These are phyloP conservation scores for Hylaea fasciaria DNA, from an alignment of 2,888 invertebrate genomes.

Conservation along the genomic window DNA sequence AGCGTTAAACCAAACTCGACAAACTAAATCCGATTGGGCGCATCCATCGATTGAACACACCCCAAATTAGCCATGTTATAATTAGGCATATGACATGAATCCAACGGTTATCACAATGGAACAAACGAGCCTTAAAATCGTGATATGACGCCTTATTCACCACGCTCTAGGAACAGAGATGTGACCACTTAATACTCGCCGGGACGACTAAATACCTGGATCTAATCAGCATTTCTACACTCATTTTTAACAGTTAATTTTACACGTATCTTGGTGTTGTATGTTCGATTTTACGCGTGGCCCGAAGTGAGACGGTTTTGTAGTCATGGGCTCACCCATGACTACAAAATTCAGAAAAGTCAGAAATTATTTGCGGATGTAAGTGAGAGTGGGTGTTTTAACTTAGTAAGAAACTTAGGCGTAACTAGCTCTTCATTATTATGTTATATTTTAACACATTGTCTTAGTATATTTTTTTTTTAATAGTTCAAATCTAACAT, in stretches of 20 bases:
- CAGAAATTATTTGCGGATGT: conserved; percentile 2
- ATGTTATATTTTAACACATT: too few species aligned
- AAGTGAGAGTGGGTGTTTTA: not conserved
- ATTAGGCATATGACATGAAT: conserved; percentile 83
- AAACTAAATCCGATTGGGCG: conserved; percentile 58
- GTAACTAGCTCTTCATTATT: too few species aligned
- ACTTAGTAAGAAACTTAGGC: too few species aligned
- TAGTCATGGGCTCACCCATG: conserved; percentile 24
- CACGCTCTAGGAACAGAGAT: conserved; percentile 53
- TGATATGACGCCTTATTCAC: conserved; percentile 78
- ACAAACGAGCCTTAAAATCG: conserved; percentile 80
- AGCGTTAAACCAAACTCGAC: conserved; percentile 22
- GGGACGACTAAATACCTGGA: conserved; percentile 77
- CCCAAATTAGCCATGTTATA: conserved; percentile 74
- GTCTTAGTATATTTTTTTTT: too few species aligned
- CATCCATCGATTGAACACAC: conserved; percentile 72
- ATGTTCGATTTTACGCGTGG: conserved; percentile 74
- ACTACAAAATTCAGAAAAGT: too few species aligned
- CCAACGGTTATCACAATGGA: conserved; percentile 78
- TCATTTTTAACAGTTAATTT: conserved; percentile 84
- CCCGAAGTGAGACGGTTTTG: conserved; percentile 51
- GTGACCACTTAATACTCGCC: conserved; percentile 40
- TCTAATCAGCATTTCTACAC: conserved; percentile 84
- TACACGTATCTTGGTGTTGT: conserved; percentile 82
- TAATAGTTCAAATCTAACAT: too few species aligned